Conservation (phyloP, 1,140 invertebrate species). For the Brachionus plicatilis region DNA sequence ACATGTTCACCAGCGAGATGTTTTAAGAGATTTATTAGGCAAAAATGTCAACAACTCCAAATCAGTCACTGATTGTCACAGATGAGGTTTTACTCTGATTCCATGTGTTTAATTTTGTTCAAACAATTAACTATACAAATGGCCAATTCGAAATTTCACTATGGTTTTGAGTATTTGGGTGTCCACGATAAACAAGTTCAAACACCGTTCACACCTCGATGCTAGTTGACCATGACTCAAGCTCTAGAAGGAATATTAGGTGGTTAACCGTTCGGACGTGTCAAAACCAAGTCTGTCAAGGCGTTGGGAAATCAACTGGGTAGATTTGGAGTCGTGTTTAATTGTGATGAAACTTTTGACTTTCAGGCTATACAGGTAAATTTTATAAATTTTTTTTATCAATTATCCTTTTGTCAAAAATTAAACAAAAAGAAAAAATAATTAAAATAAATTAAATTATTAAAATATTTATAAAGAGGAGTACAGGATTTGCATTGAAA, state of each 20-base stretch:
- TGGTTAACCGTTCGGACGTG: conserved; percentile 74
- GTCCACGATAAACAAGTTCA: conserved; percentile 87
- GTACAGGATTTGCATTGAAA: no score
- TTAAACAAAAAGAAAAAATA: no score
- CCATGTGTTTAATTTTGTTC: conserved; percentile 81
- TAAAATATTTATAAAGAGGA: no score
- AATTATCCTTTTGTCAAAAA: no score
- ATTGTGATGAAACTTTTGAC: conserved; percentile 99
- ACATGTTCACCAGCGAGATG: conserved; percentile 96
- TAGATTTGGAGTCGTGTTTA: conserved; percentile 96
- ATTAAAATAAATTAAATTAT: no score
- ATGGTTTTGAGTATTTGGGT: conserved; percentile 96
- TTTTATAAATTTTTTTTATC: no score
- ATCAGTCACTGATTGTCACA: conserved; percentile 90
- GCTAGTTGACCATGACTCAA: conserved; percentile 99
- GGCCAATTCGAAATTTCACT: conserved; percentile 97
- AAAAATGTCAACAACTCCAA: conserved; percentile 77
- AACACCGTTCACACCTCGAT: conserved; percentile 93
- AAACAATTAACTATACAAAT: conserved; percentile 96
- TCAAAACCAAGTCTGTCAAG: conserved; percentile 98
- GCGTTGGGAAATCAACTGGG: conserved; percentile 96
- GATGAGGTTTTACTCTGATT: conserved; percentile 98
- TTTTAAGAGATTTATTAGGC: conserved; percentile 78
- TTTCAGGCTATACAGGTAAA: conserved; percentile 96
- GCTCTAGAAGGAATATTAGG: conserved; percentile 89